These are phyloP conservation scores for Chloroceryle aenea DNA, from an alignment of 2,113 vertebrate genomes.

Conservation along the genomic window DNA sequence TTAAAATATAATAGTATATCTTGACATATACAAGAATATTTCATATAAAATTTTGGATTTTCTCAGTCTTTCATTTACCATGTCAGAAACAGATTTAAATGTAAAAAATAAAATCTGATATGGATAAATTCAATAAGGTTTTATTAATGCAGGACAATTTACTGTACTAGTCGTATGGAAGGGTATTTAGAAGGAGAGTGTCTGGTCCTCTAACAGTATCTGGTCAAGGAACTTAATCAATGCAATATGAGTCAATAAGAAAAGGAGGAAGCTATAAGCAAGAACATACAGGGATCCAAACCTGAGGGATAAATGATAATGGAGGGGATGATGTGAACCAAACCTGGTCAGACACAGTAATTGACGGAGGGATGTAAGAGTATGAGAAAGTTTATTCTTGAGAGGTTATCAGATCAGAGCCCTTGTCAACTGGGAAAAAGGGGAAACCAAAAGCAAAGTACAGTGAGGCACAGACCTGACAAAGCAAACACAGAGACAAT, in stretches of 20 bases:
- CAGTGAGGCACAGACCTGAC: not conserved
- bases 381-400: not conserved
- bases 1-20: not conserved
- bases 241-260: not conserved
- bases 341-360: not conserved
- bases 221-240: not conserved
- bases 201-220: not conserved
- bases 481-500: not conserved
- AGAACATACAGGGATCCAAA: not conserved
- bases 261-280: not conserved
- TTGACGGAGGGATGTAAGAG: fast-evolving
- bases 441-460: not conserved
- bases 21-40: not conserved
- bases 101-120: not conserved
- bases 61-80: not conserved
- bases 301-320: not conserved
- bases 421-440: not conserved
- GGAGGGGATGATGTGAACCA: not conserved
- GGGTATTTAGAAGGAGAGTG: not conserved
- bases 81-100: not conserved
- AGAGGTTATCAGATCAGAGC: fast-evolving
- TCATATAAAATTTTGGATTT: not conserved
- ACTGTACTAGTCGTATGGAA: not conserved
- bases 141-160: not conserved
- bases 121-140: not conserved